A percentile compares a stretch with the other conserved stretches of the same genome.
phyloP scores from a whole-genome alignment of 2,797 vertebrate species.

The Heterohyrax brucei region DNA sequence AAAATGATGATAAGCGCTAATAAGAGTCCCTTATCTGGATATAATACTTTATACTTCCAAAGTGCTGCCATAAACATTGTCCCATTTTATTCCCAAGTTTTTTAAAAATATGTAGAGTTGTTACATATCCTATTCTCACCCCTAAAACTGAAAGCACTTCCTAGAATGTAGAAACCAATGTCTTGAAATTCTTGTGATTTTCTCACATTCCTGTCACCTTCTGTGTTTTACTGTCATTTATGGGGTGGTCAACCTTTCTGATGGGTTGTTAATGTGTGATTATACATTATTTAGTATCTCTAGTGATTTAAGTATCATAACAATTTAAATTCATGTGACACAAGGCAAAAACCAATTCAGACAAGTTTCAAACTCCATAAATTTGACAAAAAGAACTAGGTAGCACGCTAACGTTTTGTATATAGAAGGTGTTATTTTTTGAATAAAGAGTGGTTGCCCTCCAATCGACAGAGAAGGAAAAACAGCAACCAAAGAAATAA shows the following conservation, averaged over 20 bases:
- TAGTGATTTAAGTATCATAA: slow-evolving; percentile 63
- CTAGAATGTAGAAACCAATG: not conserved
- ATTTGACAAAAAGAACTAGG: not conserved
- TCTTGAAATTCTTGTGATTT: slow-evolving; percentile 45
- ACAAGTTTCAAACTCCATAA: not conserved
- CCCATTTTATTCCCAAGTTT: slow-evolving; percentile 4
- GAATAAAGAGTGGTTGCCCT: not conserved
- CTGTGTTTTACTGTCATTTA: slow-evolving; percentile 52
- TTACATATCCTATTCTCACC: slow-evolving; percentile 73
- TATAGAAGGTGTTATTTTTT: slow-evolving; percentile 28
- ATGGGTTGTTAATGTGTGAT: slow-evolving; percentile 66
- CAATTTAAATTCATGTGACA: slow-evolving; percentile 54
- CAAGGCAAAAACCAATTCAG: slow-evolving; percentile 57
- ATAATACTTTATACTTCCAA: slow-evolving; percentile 56
- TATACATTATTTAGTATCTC: not conserved
- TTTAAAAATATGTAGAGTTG: slow-evolving; percentile 49
- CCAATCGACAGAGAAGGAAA: not conserved
- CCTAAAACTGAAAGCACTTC: slow-evolving; percentile 51
- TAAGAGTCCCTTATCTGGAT: slow-evolving; percentile 57
- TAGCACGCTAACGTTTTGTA: not conserved
- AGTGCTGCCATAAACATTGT: slow-evolving; percentile 43
- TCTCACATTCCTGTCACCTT: slow-evolving; percentile 44
- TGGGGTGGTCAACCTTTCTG: not conserved
- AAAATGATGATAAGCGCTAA: slow-evolving; percentile 23
- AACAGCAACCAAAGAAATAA: not conserved